Evolutionary conservation across 2,888 invertebrate genomes (phyloP), one percentile per base, ranked within the genome.

Genomic region (Troilus luridus): DNA sequence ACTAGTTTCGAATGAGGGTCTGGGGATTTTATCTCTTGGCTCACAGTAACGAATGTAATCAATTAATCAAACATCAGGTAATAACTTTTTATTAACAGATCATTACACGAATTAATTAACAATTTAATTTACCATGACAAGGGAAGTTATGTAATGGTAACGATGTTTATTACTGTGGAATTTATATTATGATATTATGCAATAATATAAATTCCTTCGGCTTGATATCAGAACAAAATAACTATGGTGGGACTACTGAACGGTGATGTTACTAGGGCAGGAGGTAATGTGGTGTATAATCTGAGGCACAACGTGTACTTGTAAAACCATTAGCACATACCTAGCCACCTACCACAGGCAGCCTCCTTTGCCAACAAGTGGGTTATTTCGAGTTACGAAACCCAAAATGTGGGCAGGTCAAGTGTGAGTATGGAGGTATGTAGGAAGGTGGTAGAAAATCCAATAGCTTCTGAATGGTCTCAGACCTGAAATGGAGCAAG

Each of bases 311-410:
- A 27, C 17, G 41, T 77, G 27, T 77, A 19, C 72, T 77, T 77
- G 27, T 77, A 41, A 17, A 77, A 77, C 12, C 72, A 77, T 77
- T 77, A 77, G 7, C 72, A 77, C 72, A 77, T 77, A 41, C 72
- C 72, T 41, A 77, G 41, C 72, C 27, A 77, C 72, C 72, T 77
- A 77, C 72, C 72, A 27, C 72, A 77, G 72, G 67, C 24, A 67
- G 12, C 67, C 64, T 12, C 6, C 27, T 77, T 77, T 77, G 72
- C 72, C 72, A 77, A 77, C 41, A 77, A 41, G 41, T 77, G 72
- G 72, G 72, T 77, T 77, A 77, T 77, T 77, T 77, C 8, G 41
- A 27, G 8, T 77, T 77, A 41, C 8, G 72, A 3, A 77, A 77
- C 17, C 9, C 72, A 27, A 21, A 77, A 3, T 19, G 72, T 77